Percentiles rank a stretch among this genome's conserved stretches.
phyloP scores from a whole-genome alignment of 2,797 vertebrate species.

The Sebastes cheni region DNA sequence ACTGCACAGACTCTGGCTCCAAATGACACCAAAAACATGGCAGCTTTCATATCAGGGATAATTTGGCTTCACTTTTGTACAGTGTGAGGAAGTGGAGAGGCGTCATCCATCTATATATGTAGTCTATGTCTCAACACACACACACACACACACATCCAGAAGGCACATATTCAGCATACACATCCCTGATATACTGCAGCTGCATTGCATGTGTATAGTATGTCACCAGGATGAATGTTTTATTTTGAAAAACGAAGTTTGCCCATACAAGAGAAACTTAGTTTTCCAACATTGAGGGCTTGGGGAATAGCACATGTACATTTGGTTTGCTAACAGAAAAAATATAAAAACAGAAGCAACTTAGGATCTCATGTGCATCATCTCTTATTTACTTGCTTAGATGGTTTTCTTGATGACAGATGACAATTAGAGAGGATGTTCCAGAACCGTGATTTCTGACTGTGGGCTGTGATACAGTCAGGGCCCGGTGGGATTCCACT shows the following conservation, averaged over 20 bases:
- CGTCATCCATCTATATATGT: no score
- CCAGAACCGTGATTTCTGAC: constrained; percentile 70
- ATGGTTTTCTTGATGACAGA: constrained; percentile 69
- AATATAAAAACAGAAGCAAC: constrained; percentile 19
- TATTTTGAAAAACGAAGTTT: constrained; percentile 37
- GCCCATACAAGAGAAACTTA: constrained; percentile 4
- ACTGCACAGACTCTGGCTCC: no score
- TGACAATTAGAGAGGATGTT: constrained; percentile 74
- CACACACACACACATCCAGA: neutral
- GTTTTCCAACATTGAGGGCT: constrained; percentile 1
- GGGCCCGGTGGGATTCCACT: constrained; percentile 66
- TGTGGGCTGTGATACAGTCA: constrained; percentile 62
- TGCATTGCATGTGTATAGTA: neutral
- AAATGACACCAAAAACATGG: no score
- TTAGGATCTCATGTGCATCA: constrained; percentile 58
- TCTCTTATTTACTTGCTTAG: constrained; percentile 62
- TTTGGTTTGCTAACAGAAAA: constrained; percentile 16
- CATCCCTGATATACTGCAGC: constrained; percentile 11
- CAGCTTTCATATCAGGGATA: no score
- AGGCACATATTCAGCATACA: neutral
- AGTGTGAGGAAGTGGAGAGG: no score
- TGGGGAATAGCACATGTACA: constrained; percentile 31
- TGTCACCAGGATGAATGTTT: constrained; percentile 9
- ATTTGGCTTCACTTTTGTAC: no score
- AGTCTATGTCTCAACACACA: neutral